These are phyloP conservation scores for Cheilosia pagana DNA, from an alignment of 2,888 invertebrate genomes.

Conservation along the genomic window DNA sequence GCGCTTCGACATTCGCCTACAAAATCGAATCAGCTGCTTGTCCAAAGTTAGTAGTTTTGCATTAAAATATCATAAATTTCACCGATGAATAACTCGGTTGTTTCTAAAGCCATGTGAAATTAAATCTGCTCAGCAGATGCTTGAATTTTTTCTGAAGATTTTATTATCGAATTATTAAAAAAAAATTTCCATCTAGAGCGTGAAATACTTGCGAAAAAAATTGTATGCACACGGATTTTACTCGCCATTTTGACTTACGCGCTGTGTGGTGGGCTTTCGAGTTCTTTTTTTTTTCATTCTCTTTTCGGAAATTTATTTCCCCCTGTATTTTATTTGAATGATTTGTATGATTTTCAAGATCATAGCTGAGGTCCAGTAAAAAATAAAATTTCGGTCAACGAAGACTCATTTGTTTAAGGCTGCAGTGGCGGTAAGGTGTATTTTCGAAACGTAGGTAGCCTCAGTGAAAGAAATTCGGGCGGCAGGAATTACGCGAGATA, in stretches of 20 bases:
- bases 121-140: constrained; percentile 44
- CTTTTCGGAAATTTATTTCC: constrained; percentile 49
- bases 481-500: constrained; percentile 54
- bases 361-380: constrained; percentile 23
- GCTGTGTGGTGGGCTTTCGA: constrained; percentile 72
- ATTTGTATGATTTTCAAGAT: constrained; percentile 56
- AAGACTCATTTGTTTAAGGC: constrained; percentile 13
- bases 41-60: constrained; percentile 70
- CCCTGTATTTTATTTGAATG: constrained; percentile 35
- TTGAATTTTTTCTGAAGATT: constrained; percentile 66
- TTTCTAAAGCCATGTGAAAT: constrained; percentile 43
- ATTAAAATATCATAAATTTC: constrained; percentile 72
- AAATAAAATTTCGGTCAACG: constrained; percentile 25
- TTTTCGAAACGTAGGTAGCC: constrained; percentile 53
- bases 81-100: constrained; percentile 48
- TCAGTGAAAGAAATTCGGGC: constrained; percentile 55
- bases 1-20: constrained; percentile 72
- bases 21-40: constrained; percentile 75
- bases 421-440: constrained; percentile 45
- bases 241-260: constrained; percentile 74
- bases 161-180: constrained; percentile 42
- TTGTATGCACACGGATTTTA: constrained; percentile 59
- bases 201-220: constrained; percentile 57
- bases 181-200: constrained; percentile 59
- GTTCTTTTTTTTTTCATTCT: constrained; percentile 44